Evolutionary conservation across 2,797 vertebrate genomes (phyloP).

Genomic region (Apogon talboti): DNA sequence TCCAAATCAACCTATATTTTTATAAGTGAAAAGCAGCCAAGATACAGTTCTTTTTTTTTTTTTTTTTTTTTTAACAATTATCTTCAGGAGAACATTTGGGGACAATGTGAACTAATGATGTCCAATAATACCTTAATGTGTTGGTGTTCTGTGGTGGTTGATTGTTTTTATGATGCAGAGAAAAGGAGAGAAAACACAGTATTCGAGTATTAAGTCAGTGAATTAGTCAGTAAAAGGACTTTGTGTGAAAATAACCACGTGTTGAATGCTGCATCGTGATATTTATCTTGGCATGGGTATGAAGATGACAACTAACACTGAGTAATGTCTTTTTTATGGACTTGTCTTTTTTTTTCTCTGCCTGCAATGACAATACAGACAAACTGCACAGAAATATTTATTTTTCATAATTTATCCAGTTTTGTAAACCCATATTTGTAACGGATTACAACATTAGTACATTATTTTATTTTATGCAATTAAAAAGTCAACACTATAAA

Average conservation of each 20-base stretch:
- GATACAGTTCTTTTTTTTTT: no score
- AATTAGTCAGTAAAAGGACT: constrained; percentile 21
- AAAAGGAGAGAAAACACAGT: background rate
- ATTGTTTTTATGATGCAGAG: constrained; percentile 13
- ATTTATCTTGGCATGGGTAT: constrained; percentile 36
- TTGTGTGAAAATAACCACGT: constrained; percentile 13
- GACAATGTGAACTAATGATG: constrained; percentile 37
- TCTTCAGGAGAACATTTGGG: constrained; percentile 23
- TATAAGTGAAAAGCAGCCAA: constrained; percentile 48
- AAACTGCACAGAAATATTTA: constrained; percentile 79
- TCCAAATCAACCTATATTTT: constrained; percentile 59
- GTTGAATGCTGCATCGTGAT: constrained; percentile 25
- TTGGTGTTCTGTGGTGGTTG: constrained; percentile 2
- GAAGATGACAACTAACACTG: constrained; percentile 26
- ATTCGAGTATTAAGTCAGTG: constrained; percentile 1
- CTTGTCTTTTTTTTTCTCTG: constrained; percentile 43
- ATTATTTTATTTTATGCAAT: constrained; percentile 75
- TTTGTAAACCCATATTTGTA: constrained; percentile 77
- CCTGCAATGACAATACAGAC: constrained; percentile 60
- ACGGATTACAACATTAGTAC: constrained; percentile 59
- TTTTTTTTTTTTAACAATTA: constrained; percentile 16
- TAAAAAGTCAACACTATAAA: constrained; percentile 60
- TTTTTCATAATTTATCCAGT: constrained; percentile 80
- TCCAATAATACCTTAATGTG: background rate
- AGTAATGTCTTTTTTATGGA: constrained; percentile 25